Conservation (phyloP, 2,113 vertebrate genomes). For the Orthonyx spaldingii region DNA sequence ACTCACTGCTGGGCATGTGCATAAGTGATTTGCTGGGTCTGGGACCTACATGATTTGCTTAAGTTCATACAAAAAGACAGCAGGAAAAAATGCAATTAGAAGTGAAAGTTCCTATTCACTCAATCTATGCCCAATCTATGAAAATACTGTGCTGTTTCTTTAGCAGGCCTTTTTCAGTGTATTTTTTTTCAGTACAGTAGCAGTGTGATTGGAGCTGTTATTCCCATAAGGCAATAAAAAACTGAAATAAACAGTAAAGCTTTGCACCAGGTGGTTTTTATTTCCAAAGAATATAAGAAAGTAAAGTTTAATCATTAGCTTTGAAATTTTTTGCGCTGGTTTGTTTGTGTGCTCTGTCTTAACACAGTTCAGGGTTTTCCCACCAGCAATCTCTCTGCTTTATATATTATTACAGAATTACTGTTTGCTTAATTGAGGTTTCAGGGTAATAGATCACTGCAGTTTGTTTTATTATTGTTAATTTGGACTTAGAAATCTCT, state of each 20-base stretch:
- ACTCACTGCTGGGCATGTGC: neutral
- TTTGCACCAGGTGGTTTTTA: slow-evolving; percentile 43
- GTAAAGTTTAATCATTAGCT: neutral
- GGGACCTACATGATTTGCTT: neutral
- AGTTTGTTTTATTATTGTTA: slow-evolving; percentile 18
- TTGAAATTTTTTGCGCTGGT: neutral
- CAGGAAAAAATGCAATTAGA: neutral
- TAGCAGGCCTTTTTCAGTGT: neutral
- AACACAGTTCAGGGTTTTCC: slow-evolving; percentile 35
- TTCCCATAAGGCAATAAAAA: neutral
- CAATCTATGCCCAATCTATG: neutral
- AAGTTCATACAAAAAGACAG: neutral
- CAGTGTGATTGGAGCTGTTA: neutral
- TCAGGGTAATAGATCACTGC: neutral
- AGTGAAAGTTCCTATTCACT: neutral
- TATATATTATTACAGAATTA: slow-evolving; percentile 30
- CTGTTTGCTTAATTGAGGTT: slow-evolving; percentile 8
- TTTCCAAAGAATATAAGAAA: slow-evolving; percentile 29
- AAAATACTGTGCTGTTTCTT: neutral
- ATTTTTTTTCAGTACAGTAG: slow-evolving; percentile 28
- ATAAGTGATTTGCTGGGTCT: neutral
- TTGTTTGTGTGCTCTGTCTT: slow-evolving; percentile 32
- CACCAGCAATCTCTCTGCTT: neutral
- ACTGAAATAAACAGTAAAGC: neutral
- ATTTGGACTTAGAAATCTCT: neutral